A percentile compares a stretch with the other conserved stretches of the same genome.
phyloP scores from a whole-genome alignment of 2,113 vertebrate species.

The Corvus cornix region DNA sequence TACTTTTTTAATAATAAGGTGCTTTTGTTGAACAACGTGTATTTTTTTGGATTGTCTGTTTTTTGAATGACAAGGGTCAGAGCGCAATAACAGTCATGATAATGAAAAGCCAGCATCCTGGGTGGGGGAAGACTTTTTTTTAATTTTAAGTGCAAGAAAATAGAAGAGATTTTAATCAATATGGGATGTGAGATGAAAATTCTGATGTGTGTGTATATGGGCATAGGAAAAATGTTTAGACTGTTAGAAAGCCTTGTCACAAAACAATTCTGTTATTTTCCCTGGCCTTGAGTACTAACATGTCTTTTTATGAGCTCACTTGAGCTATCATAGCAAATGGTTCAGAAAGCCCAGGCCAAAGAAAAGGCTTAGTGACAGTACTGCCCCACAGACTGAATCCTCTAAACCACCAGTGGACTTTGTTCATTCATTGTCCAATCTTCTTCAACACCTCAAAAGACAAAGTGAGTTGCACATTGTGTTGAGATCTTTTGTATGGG shows the following conservation, averaged over 20 bases:
- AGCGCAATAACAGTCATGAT: background rate
- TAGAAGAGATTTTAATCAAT: background rate
- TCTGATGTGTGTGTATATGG: rapidly evolving
- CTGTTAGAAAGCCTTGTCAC: background rate
- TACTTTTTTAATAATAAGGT: background rate
- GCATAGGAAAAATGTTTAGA: background rate
- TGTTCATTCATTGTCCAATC: background rate
- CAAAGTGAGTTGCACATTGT: background rate
- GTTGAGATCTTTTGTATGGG: background rate
- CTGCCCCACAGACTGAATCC: background rate
- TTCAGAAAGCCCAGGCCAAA: background rate
- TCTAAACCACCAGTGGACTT: background rate
- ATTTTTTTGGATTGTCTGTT: background rate
- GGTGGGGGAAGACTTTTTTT: background rate
- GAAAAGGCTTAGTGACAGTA: background rate
- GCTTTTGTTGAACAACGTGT: background rate
- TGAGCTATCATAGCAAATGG: background rate
- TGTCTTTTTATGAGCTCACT: background rate
- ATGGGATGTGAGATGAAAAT: background rate
- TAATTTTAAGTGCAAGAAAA: background rate
- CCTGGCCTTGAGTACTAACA: background rate
- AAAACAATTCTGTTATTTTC: background rate
- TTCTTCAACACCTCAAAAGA: background rate
- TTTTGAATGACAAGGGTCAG: background rate
- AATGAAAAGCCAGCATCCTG: background rate